Evolutionary conservation across 2,888 invertebrate species (phyloP).

Genomic region (Calameuta idolon): DNA sequence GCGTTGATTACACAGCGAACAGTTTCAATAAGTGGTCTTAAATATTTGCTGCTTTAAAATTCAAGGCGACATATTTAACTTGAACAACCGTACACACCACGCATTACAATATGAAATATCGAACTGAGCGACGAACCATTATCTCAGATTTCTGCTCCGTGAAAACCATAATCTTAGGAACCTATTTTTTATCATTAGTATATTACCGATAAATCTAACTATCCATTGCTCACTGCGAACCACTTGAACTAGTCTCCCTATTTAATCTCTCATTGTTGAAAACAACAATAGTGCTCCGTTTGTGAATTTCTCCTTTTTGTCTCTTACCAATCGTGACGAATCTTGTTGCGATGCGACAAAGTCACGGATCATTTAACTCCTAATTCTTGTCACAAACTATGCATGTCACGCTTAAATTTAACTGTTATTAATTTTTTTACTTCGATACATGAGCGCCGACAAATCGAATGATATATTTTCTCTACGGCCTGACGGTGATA

Average conservation of each 20-base stretch:
- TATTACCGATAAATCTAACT: neutral
- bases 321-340: neutral
- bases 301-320: neutral
- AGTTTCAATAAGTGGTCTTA: neutral
- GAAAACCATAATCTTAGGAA: neutral
- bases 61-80: neutral
- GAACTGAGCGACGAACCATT: neutral
- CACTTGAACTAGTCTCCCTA: neutral
- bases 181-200: neutral
- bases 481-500: neutral
- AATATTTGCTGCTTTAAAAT: conserved; percentile 1
- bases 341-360: neutral
- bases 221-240: neutral
- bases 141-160: neutral
- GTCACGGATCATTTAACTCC: neutral
- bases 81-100: neutral
- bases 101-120: neutral
- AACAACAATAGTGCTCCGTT: neutral
- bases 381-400: neutral
- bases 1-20: neutral
- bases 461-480: neutral
- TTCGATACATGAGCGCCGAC: neutral
- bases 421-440: neutral
- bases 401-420: neutral
- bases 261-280: neutral